Conservation (phyloP, 92 coral and sea anemone species). For the Isaurus tuberculatus region DNA sequence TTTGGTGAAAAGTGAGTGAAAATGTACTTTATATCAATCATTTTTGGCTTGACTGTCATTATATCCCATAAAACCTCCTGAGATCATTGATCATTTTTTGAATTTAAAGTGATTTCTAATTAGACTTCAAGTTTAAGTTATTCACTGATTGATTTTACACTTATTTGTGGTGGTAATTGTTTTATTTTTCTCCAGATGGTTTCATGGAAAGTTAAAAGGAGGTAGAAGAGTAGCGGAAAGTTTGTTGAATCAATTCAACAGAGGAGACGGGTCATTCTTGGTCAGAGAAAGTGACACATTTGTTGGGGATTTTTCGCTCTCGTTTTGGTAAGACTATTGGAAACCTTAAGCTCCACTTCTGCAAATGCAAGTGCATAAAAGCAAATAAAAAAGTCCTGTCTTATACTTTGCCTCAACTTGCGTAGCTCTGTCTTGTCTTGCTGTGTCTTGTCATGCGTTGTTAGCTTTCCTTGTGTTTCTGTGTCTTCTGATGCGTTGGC, state of each 20-base stretch:
- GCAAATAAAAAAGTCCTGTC: neutral
- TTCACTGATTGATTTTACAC: neutral
- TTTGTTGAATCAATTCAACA: constrained; percentile 87
- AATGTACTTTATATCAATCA: neutral
- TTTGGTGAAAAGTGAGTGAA: constrained; percentile 92
- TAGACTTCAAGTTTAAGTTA: neutral
- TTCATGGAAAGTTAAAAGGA: constrained; percentile 91
- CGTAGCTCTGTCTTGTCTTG: no score
- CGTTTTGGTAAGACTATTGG: constrained; percentile 80
- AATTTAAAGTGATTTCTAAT: no score
- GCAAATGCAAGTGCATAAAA: neutral
- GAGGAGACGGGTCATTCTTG: constrained; percentile 97
- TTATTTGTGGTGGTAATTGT: neutral
- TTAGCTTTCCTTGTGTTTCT: no score
- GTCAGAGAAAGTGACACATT: constrained; percentile 96
- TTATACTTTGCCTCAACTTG: no score
- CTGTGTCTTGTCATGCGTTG: no score
- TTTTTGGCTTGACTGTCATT: neutral
- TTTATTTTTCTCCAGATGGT: constrained; percentile 72
- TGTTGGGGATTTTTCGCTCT: constrained; percentile 98
- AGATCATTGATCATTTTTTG: no score
- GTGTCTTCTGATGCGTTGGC: no score
- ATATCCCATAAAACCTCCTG: no score
- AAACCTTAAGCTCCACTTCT: neutral
- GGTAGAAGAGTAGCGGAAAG: constrained; percentile 85